A percentile compares a stretch with the other conserved stretches of the same genome.
These are phyloP conservation scores for Linyphia triangularis DNA, from an alignment of 2,888 invertebrate species.

Conservation along the genomic window DNA sequence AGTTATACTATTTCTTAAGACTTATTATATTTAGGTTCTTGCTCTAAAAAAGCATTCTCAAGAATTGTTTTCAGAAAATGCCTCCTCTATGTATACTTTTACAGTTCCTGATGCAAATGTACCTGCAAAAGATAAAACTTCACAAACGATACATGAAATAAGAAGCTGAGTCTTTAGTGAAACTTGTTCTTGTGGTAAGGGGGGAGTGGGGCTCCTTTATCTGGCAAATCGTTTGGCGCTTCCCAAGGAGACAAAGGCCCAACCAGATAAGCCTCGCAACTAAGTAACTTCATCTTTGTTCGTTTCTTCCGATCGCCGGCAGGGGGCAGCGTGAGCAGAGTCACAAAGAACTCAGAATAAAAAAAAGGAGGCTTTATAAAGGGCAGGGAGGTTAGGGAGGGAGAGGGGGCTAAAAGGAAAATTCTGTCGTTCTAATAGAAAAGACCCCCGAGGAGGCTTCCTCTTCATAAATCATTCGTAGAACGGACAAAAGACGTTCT, in stretches of 20 bases:
- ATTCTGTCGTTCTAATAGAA: constrained; percentile 63
- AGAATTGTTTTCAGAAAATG: too few species aligned
- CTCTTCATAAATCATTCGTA: constrained; percentile 64
- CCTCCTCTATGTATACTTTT: too few species aligned
- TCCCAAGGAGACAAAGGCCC: background rate
- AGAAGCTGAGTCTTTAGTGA: too few species aligned
- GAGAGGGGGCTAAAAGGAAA: constrained; percentile 56
- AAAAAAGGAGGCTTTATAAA: constrained; percentile 44
- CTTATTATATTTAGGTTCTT: too few species aligned
- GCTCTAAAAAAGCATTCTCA: too few species aligned
- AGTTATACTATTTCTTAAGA: too few species aligned
- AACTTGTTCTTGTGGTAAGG: too few species aligned
- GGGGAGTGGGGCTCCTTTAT: too few species aligned
- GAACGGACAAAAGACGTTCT: constrained; percentile 46
- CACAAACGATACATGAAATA: too few species aligned
- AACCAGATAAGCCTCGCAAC: constrained; percentile 31
- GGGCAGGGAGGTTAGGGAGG: background rate
- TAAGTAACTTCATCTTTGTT: constrained; percentile 47
- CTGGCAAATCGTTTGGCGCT: constrained; percentile 7
- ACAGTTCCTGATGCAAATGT: too few species aligned
- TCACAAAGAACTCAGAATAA: background rate
- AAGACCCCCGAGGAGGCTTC: constrained; percentile 53
- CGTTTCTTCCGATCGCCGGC: constrained; percentile 18
- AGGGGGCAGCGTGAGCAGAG: background rate
- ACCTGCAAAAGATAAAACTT: too few species aligned